Evolutionary conservation across 2,888 invertebrate genomes (phyloP).

Genomic region (Nomada lathburiana): DNA sequence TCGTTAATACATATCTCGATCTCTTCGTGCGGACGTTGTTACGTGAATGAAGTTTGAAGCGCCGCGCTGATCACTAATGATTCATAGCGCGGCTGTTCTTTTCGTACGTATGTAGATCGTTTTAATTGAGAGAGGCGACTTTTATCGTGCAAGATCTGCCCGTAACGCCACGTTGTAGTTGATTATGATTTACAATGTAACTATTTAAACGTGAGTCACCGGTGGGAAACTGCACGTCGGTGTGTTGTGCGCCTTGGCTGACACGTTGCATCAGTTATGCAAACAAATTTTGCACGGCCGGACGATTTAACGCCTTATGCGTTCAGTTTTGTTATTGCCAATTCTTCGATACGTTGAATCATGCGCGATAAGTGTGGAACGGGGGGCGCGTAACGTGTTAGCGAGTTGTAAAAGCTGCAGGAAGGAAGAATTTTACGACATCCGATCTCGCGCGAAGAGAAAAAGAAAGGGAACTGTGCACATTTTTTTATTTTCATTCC

Average conservation of each 20-base stretch:
- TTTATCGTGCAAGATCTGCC: constrained; percentile 1
- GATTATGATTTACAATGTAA: constrained; percentile 35
- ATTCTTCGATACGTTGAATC: constrained; percentile 1
- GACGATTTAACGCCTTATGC: background rate
- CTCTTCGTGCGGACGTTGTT: background rate
- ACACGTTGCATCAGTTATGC: constrained; percentile 38
- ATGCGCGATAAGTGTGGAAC: background rate
- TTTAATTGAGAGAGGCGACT: constrained; percentile 1
- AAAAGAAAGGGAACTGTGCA: too few species aligned
- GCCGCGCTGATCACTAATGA: background rate
- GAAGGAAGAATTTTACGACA: too few species aligned
- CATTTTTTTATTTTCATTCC: too few species aligned
- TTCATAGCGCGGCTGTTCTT: background rate
- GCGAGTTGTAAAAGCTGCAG: too few species aligned
- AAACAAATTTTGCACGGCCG: constrained; percentile 30
- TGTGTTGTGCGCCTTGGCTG: background rate
- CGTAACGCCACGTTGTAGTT: constrained; percentile 12
- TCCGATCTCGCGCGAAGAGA: too few species aligned
- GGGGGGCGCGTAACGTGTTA: too few species aligned
- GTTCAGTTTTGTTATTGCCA: background rate
- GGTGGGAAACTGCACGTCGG: background rate
- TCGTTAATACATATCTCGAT: too few species aligned
- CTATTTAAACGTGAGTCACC: constrained; percentile 41
- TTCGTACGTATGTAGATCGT: background rate
- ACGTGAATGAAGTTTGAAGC: background rate